phyloP scores from a whole-genome alignment of 2,888 invertebrate species.

The Archaeoteleia sp. region DNA sequence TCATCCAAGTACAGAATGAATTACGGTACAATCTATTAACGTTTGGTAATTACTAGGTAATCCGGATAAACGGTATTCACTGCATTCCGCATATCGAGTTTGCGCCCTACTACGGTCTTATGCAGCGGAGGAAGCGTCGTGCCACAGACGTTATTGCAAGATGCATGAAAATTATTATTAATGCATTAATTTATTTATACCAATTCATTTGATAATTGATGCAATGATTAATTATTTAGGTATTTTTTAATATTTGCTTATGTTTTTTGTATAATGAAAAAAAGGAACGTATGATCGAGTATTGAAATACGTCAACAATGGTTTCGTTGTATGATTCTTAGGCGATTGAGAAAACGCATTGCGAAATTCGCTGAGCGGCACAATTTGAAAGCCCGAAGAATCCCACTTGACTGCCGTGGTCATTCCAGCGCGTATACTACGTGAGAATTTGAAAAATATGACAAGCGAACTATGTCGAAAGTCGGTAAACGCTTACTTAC shows the following conservation, averaged over 20 bases:
- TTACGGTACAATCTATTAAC: slow-evolving; percentile 47
- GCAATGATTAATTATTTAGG: too few relatives aligned
- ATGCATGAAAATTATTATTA: slow-evolving; percentile 40
- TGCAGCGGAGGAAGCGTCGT: slow-evolving; percentile 16
- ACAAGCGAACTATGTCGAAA: slow-evolving; percentile 46
- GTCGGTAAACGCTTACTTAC: slow-evolving; percentile 40
- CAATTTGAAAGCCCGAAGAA: slow-evolving; percentile 22
- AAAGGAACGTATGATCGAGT: too few relatives aligned
- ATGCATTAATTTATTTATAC: too few relatives aligned
- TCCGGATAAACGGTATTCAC: slow-evolving; percentile 46
- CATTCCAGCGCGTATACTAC: slow-evolving; percentile 12
- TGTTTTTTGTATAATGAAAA: too few relatives aligned
- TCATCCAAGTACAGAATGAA: slow-evolving; percentile 11
- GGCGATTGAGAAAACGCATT: slow-evolving; percentile 13
- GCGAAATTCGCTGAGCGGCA: slow-evolving; percentile 9
- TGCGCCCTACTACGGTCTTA: slow-evolving; percentile 16
- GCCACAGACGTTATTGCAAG: slow-evolving; percentile 31
- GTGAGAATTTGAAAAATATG: slow-evolving; percentile 50
- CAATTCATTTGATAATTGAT: too few relatives aligned
- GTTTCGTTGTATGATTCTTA: not conserved
- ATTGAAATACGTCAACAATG: too few relatives aligned
- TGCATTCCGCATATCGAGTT: slow-evolving; percentile 46
- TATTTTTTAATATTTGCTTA: too few relatives aligned
- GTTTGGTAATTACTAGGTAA: slow-evolving; percentile 47
- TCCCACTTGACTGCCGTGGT: slow-evolving; percentile 12